These are phyloP conservation scores for Dicycla oo DNA, from an alignment of 2,888 invertebrate genomes.

Conservation along the genomic window DNA sequence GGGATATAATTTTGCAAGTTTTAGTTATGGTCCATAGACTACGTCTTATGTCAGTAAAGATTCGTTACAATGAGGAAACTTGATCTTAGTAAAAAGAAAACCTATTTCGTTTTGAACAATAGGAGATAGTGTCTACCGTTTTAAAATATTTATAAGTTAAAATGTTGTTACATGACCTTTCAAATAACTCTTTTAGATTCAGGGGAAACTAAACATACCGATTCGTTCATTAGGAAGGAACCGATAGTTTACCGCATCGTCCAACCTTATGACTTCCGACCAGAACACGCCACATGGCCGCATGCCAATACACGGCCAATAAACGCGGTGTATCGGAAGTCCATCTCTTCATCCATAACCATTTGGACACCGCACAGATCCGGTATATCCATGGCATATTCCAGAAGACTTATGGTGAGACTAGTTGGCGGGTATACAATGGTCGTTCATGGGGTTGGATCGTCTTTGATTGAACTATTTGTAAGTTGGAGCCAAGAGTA, in stretches of 20 bases:
- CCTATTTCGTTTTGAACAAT: not conserved
- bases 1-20: not conserved
- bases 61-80: not conserved
- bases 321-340: conserved; percentile 40
- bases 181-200: not conserved
- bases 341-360: conserved; percentile 55
- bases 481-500: conserved; percentile 24
- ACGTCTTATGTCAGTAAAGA: not conserved
- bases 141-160: not conserved
- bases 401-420: conserved; percentile 30
- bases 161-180: not conserved
- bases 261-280: conserved; percentile 28
- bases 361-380: conserved; percentile 41
- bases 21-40: not conserved
- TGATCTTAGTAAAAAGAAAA: not conserved
- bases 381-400: conserved; percentile 34
- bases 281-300: conserved; percentile 45
- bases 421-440: conserved; percentile 31
- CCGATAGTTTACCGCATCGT: not conserved
- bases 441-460: conserved; percentile 12
- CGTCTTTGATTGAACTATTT: conserved; percentile 45
- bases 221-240: not conserved
- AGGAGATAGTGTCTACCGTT: not conserved
- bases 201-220: not conserved
- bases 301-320: conserved; percentile 42